phyloP scores from a whole-genome alignment of 2,888 invertebrate species.

The Synanthedon formicaeformis region DNA sequence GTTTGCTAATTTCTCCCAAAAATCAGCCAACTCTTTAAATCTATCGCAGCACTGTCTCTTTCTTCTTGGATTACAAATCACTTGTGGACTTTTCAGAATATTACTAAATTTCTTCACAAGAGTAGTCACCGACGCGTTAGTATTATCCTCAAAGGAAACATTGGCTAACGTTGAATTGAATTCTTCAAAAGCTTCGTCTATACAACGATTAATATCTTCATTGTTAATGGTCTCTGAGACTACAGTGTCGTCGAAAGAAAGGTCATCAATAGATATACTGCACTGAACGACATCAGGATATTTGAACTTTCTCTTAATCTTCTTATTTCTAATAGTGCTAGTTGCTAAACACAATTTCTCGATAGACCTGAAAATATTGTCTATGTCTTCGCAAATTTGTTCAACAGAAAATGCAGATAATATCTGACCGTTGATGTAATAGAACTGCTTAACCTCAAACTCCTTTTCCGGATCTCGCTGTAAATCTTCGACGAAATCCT shows the following conservation, averaged over 20 bases:
- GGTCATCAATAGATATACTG: slow-evolving; percentile 39
- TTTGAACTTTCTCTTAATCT: slow-evolving; percentile 14
- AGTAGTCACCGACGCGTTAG: slow-evolving; percentile 43
- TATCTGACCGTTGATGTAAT: slow-evolving; percentile 40
- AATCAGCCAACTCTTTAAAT: slow-evolving; percentile 49
- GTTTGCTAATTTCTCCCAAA: slow-evolving; percentile 37
- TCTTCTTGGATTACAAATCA: slow-evolving; percentile 33
- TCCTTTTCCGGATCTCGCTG: slow-evolving; percentile 11
- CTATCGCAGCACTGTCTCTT: slow-evolving; percentile 36
- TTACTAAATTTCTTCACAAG: slow-evolving; percentile 47
- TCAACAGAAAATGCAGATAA: slow-evolving; percentile 49
- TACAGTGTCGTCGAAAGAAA: slow-evolving; percentile 50
- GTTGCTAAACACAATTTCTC: slow-evolving; percentile 41
- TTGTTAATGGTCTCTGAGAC: slow-evolving; percentile 23
- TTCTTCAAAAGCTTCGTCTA: slow-evolving; percentile 51
- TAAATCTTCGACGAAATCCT: slow-evolving; percentile 41
- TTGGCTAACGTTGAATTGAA: slow-evolving; percentile 31
- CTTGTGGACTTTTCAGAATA: slow-evolving; percentile 31
- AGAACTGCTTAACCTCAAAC: slow-evolving; percentile 28
- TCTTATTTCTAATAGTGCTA: slow-evolving; percentile 30
- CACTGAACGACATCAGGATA: slow-evolving; percentile 42
- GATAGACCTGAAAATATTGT: slow-evolving; percentile 52
- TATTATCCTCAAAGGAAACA: slow-evolving; percentile 21
- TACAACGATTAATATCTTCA: slow-evolving; percentile 41
- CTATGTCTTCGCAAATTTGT: slow-evolving; percentile 48